Evolutionary conservation across 2,113 vertebrate genomes (phyloP).

Genomic region (Desmodus rotundus): DNA sequence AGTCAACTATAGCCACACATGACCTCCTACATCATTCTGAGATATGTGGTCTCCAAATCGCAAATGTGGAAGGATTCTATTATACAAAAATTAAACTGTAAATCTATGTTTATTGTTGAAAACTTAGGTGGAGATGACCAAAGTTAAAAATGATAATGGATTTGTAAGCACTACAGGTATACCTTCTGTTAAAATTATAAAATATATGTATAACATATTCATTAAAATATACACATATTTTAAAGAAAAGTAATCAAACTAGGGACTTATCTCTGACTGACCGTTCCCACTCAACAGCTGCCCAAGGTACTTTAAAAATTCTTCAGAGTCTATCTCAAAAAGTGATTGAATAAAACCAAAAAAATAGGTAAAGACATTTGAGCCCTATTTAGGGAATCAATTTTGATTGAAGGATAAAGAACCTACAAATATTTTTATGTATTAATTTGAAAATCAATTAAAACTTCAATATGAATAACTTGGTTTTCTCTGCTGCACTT

Average conservation of each 20-base stretch:
- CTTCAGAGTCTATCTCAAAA: background rate
- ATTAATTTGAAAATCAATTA: background rate
- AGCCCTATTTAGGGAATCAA: background rate
- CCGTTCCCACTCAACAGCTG: background rate
- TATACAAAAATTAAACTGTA: background rate
- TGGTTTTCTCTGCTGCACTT: background rate
- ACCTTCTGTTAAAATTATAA: background rate
- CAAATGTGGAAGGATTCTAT: too few relatives aligned
- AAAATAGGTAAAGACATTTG: background rate
- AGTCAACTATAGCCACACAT: accelerated
- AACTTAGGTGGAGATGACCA: background rate
- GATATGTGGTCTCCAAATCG: background rate
- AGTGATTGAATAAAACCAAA: background rate
- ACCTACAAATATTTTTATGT: background rate
- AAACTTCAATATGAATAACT: background rate
- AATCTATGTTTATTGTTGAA: background rate
- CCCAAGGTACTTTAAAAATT: background rate
- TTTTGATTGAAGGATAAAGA: background rate
- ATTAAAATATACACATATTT: background rate
- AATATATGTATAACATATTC: accelerated
- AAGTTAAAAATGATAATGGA: background rate
- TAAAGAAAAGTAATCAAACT: background rate
- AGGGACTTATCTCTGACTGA: background rate
- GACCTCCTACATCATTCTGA: background rate
- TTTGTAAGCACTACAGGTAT: accelerated